A percentile compares a stretch with the other conserved stretches of the same genome.
These are phyloP conservation scores for Lasiommata megera DNA, from an alignment of 2,888 invertebrate species.

Conservation along the genomic window DNA sequence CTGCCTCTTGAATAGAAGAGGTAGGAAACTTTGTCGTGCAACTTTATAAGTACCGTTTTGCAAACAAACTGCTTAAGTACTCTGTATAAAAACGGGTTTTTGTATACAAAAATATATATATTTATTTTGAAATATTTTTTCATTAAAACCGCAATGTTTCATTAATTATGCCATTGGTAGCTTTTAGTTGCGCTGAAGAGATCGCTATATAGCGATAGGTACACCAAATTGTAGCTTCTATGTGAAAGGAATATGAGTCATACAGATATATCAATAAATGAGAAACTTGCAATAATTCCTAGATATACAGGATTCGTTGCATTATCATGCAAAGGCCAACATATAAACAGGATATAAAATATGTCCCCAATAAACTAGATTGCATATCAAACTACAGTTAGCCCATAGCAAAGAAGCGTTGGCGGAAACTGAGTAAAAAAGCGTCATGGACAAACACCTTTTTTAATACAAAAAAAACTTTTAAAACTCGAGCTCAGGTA, in stretches of 20 bases:
- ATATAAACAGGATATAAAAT: slow-evolving; percentile 61
- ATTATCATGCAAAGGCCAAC: slow-evolving; percentile 11
- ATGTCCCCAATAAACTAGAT: slow-evolving; percentile 58
- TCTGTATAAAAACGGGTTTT: not conserved
- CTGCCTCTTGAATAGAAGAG: slow-evolving; percentile 1
- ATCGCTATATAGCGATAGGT: too few species aligned
- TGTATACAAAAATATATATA: not conserved
- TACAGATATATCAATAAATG: slow-evolving; percentile 3
- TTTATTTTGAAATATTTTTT: too few species aligned
- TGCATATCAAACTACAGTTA: slow-evolving; percentile 42
- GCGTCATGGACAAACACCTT: too few species aligned
- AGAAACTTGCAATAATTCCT: not conserved
- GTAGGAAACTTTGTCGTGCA: not conserved
- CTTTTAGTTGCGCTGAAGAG: too few species aligned
- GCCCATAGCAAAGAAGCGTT: slow-evolving; percentile 24
- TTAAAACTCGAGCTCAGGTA: too few species aligned
- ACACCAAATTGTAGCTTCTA: too few species aligned
- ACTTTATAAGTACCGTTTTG: not conserved
- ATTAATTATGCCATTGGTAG: too few species aligned
- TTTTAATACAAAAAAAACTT: too few species aligned
- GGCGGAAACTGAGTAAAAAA: slow-evolving; percentile 28
- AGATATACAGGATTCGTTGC: not conserved
- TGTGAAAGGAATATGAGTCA: too few species aligned
- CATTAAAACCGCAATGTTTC: too few species aligned
- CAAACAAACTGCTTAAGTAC: not conserved